Base-by-base conservation (phyloP, 2,888 invertebrate genomes). In the Halocaridina rubra region DNA sequence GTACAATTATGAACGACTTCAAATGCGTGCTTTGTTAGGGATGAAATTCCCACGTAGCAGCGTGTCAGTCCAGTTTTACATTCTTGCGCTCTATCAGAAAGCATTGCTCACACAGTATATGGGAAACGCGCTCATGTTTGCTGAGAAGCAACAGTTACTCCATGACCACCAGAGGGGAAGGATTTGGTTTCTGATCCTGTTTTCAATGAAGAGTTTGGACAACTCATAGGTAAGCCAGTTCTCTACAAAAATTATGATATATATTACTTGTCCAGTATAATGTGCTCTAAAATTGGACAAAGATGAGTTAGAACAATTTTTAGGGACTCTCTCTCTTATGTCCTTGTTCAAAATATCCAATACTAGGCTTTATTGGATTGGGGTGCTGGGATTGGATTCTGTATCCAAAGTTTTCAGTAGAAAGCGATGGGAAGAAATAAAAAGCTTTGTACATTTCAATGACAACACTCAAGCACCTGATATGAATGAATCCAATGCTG, bases 391-490 rank as follows among this genome's bases (percentile, higher is more conserved):
- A 1, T 33, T 87, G n/a, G 27, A 22, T 29, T 24, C 69, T 7
- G 69, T 86, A 72, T 53, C 84, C n/a, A 46, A 80, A 87, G 29
- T 46, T 32, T 88, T 89, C 77, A 24, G 84, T 46, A 81, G 80
- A 64, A 80, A 89, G 46, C 33, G 88, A 78, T 89, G 88, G 85
- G 72, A 79, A 75, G 33, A 64, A 53, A 61, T 89, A 30, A 79
- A 85, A 39, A 69, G 57, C 10, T 85, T 81, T 71, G 61, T 89
- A 19, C 86, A 89, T 80, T 74, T 87, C 32, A 85, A 84, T 10
- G 80, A 89, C 77, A 84, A 85, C 61, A 39, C 76, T 33, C 75
- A 86, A 79, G 46, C n/a, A 22, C 75, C 74, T 27, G 24, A 22
- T 39, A 10, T 27, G 22, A 27, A 59, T 74, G 74, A 74, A 3